Base-by-base conservation (phyloP, 2,113 vertebrate genomes). In the Tor tambroides region DNA sequence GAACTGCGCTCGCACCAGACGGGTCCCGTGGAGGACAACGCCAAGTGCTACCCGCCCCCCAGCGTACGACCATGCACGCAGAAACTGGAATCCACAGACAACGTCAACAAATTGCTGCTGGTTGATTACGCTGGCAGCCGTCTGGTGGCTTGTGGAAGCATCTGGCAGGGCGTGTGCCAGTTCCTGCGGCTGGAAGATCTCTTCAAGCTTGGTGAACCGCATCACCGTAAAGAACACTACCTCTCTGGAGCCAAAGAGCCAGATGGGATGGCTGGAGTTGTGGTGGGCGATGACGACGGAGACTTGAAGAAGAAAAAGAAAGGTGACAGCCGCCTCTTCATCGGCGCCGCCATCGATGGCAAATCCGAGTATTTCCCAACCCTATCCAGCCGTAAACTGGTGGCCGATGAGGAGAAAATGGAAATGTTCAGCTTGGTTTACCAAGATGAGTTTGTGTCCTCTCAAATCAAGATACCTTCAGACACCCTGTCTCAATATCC, bases 341-440 rank as follows among this genome's bases (percentile, higher is more conserved):
- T 98, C 1, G 97, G 97, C 0, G 96, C 97, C 0, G 95, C 97
- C 19, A 97, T 98, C 0, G 96, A 96, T 0, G 97, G 97, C 43
- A 97, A 97, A 91, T 97, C 97, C 0, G 97, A 98, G 89, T 98
- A 98, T 79, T 98, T 98, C 87, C 97, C 97, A 2, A 97, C 97
- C 0, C 91, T 98, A 85, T 97, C 97, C 81, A 97, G 96, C 88
- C 95, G 97, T 84, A 97, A 96, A 90, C 95, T 98, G 83, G 95
- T 96, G 46, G 89, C 91, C 0, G 94, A 97, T 0, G 96, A 97
- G 91, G 96, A 96, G 91, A 96, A 94, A 12, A 93, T 93, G 0
- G 94, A 95, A 88, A 98, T 98, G 97, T 97, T 98, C 91, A 96
- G 95, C 1, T 93, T 97, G 85, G 93, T 97, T 28, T 97, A 98